Base-by-base conservation (phyloP, 2,113 vertebrate genomes). In the Sceloporus tristichus region DNA sequence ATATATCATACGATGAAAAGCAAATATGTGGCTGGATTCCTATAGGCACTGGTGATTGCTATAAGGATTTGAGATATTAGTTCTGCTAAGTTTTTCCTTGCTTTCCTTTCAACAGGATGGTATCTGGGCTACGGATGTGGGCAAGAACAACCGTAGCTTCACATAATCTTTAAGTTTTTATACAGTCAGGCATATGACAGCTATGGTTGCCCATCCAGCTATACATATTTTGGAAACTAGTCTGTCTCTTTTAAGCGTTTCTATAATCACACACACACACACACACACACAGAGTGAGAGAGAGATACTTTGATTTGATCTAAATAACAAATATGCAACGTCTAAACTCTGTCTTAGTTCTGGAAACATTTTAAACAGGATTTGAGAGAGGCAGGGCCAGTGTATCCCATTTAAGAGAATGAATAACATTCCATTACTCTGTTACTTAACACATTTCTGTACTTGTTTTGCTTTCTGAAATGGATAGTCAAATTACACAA, bases 401-500 rank as follows among this genome's bases (percentile, higher is more conserved):
- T 56, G 13, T 38, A 38, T 85, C 48, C 23, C 62, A 85, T 81
- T 82, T 85, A 88, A 79, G 82, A 71, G 74, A 25, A 80, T 0
- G 56, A n/a, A 27, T n/a, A 4, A 85, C 38, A 53, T 87, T 83
- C 62, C 53, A 91, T 70, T 85, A 88, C 80, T 10, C 0, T 62
- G 4, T 2, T 18, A 62, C 5, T 71, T 90, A 87, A 5, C 77
- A 85, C 25, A 86, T 87, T 81, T 62, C 65, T 79, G 66, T 42
- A 19, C 0, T 62, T 73, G 65, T 38, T 0, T 80, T 88, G 27
- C 27, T 80, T 77, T 8, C 14, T 89, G 5, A 77, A 87, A 75
- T 75, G 79, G 25, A 85, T 62, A 88, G 70, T 13, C 89, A 86
- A 66, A 73, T 87, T 89, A 90, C 14, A 83, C 73, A 40, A 16